Percentiles rank a stretch among this genome's conserved stretches.
phyloP scores from a whole-genome alignment of 2,113 vertebrate genomes.

The Oxyura jamaicensis region DNA sequence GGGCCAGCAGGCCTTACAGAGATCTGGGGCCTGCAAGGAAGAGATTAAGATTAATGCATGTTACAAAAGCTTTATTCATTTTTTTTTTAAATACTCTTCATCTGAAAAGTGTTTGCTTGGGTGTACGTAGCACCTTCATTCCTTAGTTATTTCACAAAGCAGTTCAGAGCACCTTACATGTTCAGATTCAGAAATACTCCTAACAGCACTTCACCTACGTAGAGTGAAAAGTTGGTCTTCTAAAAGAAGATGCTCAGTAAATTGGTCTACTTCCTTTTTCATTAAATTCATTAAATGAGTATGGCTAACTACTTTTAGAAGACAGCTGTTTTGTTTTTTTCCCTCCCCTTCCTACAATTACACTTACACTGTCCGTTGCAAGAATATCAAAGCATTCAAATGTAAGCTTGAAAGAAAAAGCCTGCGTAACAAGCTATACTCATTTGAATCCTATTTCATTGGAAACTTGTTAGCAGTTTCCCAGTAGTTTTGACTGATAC shows the following conservation, averaged over 20 bases:
- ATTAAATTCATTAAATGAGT: background rate
- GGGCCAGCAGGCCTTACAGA: background rate
- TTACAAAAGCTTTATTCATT: background rate
- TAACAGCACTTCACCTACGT: background rate
- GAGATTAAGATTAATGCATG: background rate
- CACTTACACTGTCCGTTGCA: background rate
- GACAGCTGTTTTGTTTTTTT: background rate
- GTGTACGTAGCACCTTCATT: background rate
- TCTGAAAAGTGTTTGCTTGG: background rate
- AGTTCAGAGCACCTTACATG: background rate
- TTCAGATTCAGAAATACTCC: background rate
- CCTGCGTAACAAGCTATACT: background rate
- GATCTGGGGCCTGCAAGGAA: background rate
- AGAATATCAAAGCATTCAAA: background rate
- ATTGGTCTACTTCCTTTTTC: background rate
- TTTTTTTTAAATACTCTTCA: background rate
- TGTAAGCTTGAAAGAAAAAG: background rate
- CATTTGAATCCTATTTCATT: background rate
- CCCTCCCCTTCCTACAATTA: background rate
- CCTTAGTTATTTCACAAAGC: background rate
- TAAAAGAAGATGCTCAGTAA: background rate
- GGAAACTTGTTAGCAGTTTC: background rate
- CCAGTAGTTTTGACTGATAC: background rate
- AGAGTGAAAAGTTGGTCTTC: background rate
- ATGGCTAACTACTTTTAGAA: background rate